phyloP scores from a whole-genome alignment of 1,140 invertebrate species.

The Aphaenogaster ashmeadi region DNA sequence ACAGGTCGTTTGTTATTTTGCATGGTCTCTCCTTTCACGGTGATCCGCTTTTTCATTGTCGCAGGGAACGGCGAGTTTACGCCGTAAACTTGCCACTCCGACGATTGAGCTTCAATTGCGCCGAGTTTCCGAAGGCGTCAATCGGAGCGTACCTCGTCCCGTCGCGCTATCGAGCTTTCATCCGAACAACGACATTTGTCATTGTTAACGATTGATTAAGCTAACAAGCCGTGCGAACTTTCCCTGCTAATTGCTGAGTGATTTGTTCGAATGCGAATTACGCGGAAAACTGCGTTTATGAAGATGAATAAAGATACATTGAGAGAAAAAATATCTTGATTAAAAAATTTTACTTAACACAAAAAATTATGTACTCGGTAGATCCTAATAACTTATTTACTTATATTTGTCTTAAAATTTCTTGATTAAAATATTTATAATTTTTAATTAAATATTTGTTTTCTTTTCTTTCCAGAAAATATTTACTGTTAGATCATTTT shows the following conservation, averaged over 20 bases:
- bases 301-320: background rate
- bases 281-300: background rate
- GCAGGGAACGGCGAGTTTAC: constrained; percentile 12
- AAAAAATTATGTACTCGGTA: too few species aligned
- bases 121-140: constrained; percentile 70
- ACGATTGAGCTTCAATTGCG: constrained; percentile 28
- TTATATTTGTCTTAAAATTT: too few species aligned
- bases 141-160: background rate
- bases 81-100: constrained; percentile 67
- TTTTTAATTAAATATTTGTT: too few species aligned
- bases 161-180: constrained; percentile 10
- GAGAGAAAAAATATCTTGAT: too few species aligned
- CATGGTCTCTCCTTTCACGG: background rate
- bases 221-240: constrained; percentile 17
- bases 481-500: too few species aligned
- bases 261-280: constrained; percentile 31
- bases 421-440: too few species aligned
- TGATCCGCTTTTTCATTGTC: constrained; percentile 32
- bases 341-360: too few species aligned
- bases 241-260: constrained; percentile 27
- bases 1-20: constrained; percentile 76
- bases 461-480: too few species aligned
- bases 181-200: constrained; percentile 45
- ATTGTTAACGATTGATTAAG: constrained; percentile 39
- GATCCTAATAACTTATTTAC: too few species aligned